Evolutionary conservation across 2,113 vertebrate genomes (phyloP).

Genomic region (Amphiprion percula): DNA sequence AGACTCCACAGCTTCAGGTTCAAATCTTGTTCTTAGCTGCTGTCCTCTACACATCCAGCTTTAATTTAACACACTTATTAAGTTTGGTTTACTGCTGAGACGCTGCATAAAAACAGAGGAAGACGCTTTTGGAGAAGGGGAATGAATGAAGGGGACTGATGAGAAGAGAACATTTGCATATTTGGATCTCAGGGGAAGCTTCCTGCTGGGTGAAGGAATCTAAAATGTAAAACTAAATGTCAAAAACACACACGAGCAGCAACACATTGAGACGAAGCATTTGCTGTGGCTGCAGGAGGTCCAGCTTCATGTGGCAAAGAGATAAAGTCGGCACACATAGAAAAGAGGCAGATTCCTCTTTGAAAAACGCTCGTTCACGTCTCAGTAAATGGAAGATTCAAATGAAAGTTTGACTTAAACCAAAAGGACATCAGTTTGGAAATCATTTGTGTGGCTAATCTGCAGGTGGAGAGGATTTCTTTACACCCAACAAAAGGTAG

Average conservation of each 20-base stretch:
- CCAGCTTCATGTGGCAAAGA: conserved; percentile 26
- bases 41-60: neutral
- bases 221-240: conserved; percentile 49
- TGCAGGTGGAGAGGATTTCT: too few species aligned
- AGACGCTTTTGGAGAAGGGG: neutral
- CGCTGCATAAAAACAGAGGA: conserved; percentile 29
- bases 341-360: neutral
- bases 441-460: too few species aligned
- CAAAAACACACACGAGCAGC: neutral
- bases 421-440: neutral
- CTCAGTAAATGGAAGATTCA: neutral
- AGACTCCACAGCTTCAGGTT: neutral
- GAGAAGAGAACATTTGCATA: neutral
- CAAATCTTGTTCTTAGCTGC: conserved; percentile 22
- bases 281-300: conserved; percentile 44
- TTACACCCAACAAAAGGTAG: neutral
- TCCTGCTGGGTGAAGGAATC: conserved; percentile 1
- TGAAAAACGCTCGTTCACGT: neutral
- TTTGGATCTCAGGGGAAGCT: neutral
- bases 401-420: neutral
- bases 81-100: neutral
- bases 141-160: neutral
- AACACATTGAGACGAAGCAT: conserved; percentile 28
- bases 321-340: neutral
- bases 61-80: neutral